phyloP scores from a whole-genome alignment of 2,888 invertebrate species.

The Aphidoletes aphidimyza region DNA sequence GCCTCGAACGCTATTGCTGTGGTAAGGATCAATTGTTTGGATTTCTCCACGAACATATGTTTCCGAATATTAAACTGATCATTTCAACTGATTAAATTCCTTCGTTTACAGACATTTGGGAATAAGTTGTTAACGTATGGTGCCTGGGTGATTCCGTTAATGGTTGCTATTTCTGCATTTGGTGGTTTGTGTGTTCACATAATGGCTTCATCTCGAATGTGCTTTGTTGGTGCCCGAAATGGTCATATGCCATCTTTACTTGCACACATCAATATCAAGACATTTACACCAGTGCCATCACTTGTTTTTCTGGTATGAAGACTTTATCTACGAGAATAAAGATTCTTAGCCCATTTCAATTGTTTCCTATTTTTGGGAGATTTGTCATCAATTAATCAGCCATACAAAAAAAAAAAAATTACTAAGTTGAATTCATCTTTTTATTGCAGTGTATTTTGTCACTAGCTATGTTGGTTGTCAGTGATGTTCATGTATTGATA shows the following conservation, averaged over 20 bases:
- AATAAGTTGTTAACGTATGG: conserved; percentile 76
- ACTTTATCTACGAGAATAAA: too few species aligned
- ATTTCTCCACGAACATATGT: too few species aligned
- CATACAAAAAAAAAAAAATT: too few species aligned
- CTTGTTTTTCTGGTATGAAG: conserved; percentile 78
- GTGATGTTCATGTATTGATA: conserved; percentile 86
- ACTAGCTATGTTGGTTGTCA: conserved; percentile 83
- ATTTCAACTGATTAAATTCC: not conserved
- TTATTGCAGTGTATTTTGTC: conserved; percentile 83
- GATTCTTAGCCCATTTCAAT: too few species aligned
- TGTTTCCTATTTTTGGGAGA: too few species aligned
- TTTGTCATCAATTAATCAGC: too few species aligned
- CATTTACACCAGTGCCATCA: conserved; percentile 83
- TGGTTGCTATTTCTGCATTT: conserved; percentile 92
- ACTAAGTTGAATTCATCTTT: conserved; percentile 57
- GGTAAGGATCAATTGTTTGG: conserved; percentile 69
- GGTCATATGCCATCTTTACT: conserved; percentile 86
- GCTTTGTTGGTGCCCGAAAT: conserved; percentile 90
- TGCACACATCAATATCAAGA: conserved; percentile 80
- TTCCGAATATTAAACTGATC: conserved; percentile 4
- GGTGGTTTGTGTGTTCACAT: conserved; percentile 95
- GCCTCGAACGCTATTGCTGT: conserved; percentile 96
- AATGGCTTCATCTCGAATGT: conserved; percentile 93
- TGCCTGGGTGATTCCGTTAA: conserved; percentile 86
- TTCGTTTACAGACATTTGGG: conserved; percentile 79